A percentile compares a stretch with the other conserved stretches of the same genome.
Evolutionary conservation across 2,888 invertebrate genomes (phyloP).

Genomic region (Zelleria hepariella): DNA sequence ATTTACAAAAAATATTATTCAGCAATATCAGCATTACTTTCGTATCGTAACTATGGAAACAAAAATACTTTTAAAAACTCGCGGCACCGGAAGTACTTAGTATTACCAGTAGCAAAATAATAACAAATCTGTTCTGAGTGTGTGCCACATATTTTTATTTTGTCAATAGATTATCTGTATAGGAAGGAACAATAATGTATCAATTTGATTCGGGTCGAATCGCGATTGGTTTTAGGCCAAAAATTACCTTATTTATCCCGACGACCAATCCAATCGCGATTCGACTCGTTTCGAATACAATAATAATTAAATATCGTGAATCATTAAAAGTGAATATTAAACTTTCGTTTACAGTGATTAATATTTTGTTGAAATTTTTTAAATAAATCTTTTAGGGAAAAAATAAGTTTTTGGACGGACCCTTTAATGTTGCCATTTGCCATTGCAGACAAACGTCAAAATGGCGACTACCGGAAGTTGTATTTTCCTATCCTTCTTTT

Average conservation of each 20-base stretch:
- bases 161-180: too few relatives aligned
- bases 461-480: constrained; percentile 58
- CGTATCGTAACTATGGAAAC: not conserved
- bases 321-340: too few relatives aligned
- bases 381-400: not conserved
- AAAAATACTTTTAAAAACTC: constrained; percentile 13
- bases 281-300: too few relatives aligned
- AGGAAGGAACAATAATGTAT: too few relatives aligned
- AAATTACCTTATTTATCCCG: too few relatives aligned
- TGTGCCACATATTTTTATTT: too few relatives aligned
- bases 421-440: not conserved
- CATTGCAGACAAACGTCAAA: too few relatives aligned
- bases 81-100: constrained; percentile 16
- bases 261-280: too few relatives aligned
- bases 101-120: constrained; percentile 39
- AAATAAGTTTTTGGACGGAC: not conserved
- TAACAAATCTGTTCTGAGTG: too few relatives aligned
- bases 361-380: not conserved
- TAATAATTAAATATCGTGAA: too few relatives aligned
- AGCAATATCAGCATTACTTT: not conserved
- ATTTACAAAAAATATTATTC: not conserved
- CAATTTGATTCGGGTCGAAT: too few relatives aligned
- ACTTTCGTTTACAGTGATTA: not conserved
- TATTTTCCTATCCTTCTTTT: constrained; percentile 57
- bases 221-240: too few relatives aligned